Conservation (phyloP, 30 jellyfish, hydroid and myxozoan genomes). For the Aurelia sp. region DNA sequence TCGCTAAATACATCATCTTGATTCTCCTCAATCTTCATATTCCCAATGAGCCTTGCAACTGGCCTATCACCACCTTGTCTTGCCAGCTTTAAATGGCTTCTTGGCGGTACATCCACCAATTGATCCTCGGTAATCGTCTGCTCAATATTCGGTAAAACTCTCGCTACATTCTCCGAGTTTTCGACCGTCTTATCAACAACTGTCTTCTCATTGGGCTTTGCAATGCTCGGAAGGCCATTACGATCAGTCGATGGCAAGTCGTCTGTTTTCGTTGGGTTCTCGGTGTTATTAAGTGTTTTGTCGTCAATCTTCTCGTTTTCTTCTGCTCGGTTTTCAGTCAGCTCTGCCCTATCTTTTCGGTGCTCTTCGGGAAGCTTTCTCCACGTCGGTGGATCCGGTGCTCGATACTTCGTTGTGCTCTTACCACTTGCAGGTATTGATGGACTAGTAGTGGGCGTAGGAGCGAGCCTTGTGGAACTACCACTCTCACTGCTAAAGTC, state of each 20-base stretch:
- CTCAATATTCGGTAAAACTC: too few relatives aligned
- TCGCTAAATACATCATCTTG: conserved; percentile 26
- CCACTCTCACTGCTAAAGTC: conserved; percentile 50
- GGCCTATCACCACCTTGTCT: neutral
- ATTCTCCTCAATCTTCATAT: neutral
- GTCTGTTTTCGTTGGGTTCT: neutral
- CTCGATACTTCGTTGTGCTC: conserved; percentile 26
- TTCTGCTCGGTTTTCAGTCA: conserved; percentile 4
- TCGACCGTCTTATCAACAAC: too few relatives aligned
- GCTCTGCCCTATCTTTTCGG: too few relatives aligned
- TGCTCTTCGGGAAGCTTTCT: conserved; percentile 1
- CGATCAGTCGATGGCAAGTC: too few relatives aligned
- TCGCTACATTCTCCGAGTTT: too few relatives aligned
- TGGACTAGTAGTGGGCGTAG: conserved; percentile 64
- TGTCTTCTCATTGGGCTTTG: too few relatives aligned
- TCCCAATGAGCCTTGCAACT: neutral
- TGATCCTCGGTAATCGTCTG: too few relatives aligned
- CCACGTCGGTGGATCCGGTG: conserved; percentile 60
- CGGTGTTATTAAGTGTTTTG: neutral
- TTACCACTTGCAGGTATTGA: conserved; percentile 5
- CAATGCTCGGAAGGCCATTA: too few relatives aligned
- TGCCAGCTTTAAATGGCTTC: neutral
- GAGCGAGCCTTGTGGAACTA: conserved; percentile 62
- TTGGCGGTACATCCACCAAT: neutral
- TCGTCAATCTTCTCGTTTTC: neutral